Conservation (phyloP, 2,888 invertebrate species). For the Cylloceria caligata region DNA sequence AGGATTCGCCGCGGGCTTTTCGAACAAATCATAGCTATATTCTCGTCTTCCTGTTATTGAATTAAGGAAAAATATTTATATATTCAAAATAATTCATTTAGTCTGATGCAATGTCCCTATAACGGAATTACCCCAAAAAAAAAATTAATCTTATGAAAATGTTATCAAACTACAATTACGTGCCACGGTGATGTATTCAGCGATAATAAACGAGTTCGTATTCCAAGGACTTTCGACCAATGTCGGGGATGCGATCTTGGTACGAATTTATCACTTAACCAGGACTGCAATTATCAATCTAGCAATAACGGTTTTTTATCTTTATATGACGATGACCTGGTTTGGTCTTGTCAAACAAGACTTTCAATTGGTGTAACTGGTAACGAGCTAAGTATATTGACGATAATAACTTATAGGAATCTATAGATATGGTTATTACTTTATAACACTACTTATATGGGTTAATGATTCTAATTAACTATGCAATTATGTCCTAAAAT, state of each 20-base stretch:
- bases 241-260: neutral
- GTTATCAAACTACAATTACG: neutral
- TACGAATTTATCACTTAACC: neutral
- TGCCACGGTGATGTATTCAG: neutral
- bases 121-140: neutral
- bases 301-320: neutral
- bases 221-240: neutral
- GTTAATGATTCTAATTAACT: too few species aligned
- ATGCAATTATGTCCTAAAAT: too few species aligned
- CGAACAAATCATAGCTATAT: neutral
- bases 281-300: slow-evolving; percentile 15
- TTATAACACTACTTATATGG: neutral
- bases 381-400: neutral
- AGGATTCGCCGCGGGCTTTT: slow-evolving; percentile 58
- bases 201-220: neutral
- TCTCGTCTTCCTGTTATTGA: neutral
- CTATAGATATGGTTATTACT: neutral
- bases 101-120: neutral
- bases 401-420: neutral
- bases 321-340: neutral
- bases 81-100: neutral
- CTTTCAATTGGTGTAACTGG: slow-evolving; percentile 9
- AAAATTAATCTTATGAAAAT: neutral
- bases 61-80: neutral
- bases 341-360: neutral